Percentiles rank a stretch among this genome's conserved stretches.
Evolutionary conservation across 37 sponge, comb jelly and placozoan species (phyloP).

Genomic region (Aplysina aerophoba): DNA sequence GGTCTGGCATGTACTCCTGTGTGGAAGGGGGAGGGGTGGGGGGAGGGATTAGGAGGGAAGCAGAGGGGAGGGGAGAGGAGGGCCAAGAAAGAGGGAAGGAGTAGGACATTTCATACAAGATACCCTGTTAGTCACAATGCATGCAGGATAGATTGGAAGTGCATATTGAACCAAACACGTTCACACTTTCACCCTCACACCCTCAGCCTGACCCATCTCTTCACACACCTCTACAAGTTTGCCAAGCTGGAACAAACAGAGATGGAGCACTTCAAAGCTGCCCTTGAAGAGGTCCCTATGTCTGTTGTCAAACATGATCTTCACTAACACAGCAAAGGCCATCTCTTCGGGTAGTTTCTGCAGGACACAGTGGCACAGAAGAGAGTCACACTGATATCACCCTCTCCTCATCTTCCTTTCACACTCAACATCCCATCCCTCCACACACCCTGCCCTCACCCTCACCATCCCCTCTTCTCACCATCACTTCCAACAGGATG

Average conservation of each 20-base stretch:
- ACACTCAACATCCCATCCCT: too few relatives aligned
- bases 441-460: too few relatives aligned
- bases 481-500: too few relatives aligned
- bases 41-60: not conserved
- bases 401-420: not conserved
- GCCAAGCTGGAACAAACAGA: constrained; percentile 85
- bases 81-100: not conserved
- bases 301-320: constrained; percentile 91
- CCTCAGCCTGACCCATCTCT: not conserved
- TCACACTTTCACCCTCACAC: not conserved
- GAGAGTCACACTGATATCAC: not conserved
- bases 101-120: too few relatives aligned
- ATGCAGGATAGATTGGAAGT: too few relatives aligned
- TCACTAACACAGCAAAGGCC: constrained; percentile 91
- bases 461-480: too few relatives aligned
- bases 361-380: not conserved
- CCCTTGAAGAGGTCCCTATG: constrained; percentile 93
- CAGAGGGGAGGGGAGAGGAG: not conserved
- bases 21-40: not conserved
- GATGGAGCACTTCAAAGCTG: constrained; percentile 73
- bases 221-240: constrained; percentile 77
- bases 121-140: too few relatives aligned
- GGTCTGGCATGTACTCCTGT: constrained; percentile 82
- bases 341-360: constrained; percentile 95
- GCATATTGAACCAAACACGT: too few relatives aligned